Conservation (phyloP, 2,888 invertebrate species). For the Actias luna region DNA sequence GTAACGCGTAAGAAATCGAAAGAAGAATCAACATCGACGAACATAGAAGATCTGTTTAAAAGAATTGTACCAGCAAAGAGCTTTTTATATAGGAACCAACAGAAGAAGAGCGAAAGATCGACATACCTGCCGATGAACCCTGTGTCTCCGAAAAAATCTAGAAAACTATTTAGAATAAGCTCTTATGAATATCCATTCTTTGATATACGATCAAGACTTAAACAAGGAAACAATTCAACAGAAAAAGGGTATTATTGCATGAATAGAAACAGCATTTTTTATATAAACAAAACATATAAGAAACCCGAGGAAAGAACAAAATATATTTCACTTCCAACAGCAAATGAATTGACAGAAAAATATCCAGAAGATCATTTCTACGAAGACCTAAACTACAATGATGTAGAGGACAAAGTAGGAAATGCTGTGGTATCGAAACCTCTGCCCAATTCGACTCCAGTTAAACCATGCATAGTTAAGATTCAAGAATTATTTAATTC, state of each 20-base stretch:
- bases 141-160: constrained; percentile 49
- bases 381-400: constrained; percentile 70
- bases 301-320: constrained; percentile 56
- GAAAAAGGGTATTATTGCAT: constrained; percentile 72
- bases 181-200: constrained; percentile 71
- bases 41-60: constrained; percentile 65
- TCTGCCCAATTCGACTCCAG: constrained; percentile 27
- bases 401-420: constrained; percentile 42
- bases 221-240: constrained; percentile 48
- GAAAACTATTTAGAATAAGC: constrained; percentile 62
- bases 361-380: constrained; percentile 69
- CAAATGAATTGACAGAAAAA: constrained; percentile 54
- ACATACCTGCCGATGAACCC: constrained; percentile 74
- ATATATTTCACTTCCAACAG: constrained; percentile 57
- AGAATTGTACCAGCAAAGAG: constrained; percentile 71
- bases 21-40: constrained; percentile 35
- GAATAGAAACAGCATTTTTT: constrained; percentile 57
- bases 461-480: constrained; percentile 62
- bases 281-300: constrained; percentile 49
- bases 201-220: constrained; percentile 56
- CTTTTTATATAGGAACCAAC: constrained; percentile 69
- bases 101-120: constrained; percentile 48
- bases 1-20: constrained; percentile 44
- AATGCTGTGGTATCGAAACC: constrained; percentile 22
- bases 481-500: constrained; percentile 69